A percentile compares a stretch with the other conserved stretches of the same genome.
Conservation (phyloP, 2,113 vertebrate genomes). For the Damaliscus lunatus region DNA sequence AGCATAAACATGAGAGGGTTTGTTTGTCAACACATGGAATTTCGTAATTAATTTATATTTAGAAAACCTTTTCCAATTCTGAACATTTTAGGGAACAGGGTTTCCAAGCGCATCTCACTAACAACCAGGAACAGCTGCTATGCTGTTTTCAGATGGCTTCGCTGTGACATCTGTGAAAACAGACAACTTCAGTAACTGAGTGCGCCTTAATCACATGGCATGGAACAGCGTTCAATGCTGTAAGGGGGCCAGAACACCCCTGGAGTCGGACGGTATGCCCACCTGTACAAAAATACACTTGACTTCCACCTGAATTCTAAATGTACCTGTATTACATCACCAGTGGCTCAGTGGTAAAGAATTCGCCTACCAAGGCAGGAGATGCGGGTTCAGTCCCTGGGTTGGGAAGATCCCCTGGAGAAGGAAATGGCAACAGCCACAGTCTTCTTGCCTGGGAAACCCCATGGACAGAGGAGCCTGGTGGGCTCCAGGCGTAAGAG, state of each 20-base stretch:
- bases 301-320: neutral
- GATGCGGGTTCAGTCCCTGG: neutral
- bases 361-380: neutral
- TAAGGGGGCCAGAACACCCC: neutral
- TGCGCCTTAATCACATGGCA: neutral
- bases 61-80: conserved; percentile 25
- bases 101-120: conserved; percentile 38
- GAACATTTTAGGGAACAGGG: neutral
- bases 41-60: conserved; percentile 64
- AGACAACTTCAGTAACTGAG: conserved; percentile 1
- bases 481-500: neutral
- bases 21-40: conserved; percentile 69
- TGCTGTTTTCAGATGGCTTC: conserved; percentile 18
- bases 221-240: neutral
- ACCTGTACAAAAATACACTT: neutral
- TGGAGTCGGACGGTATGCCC: neutral
- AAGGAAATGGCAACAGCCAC: neutral
- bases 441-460: neutral
- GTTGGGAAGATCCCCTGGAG: neutral
- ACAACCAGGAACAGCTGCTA: conserved; percentile 53
- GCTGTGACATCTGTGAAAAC: conserved; percentile 51
- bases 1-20: conserved; percentile 56
- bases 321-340: neutral
- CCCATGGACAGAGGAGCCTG: neutral
- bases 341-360: neutral